These are phyloP conservation scores for Sapajus apella DNA, from an alignment of 2,113 vertebrate species.

Conservation along the genomic window DNA sequence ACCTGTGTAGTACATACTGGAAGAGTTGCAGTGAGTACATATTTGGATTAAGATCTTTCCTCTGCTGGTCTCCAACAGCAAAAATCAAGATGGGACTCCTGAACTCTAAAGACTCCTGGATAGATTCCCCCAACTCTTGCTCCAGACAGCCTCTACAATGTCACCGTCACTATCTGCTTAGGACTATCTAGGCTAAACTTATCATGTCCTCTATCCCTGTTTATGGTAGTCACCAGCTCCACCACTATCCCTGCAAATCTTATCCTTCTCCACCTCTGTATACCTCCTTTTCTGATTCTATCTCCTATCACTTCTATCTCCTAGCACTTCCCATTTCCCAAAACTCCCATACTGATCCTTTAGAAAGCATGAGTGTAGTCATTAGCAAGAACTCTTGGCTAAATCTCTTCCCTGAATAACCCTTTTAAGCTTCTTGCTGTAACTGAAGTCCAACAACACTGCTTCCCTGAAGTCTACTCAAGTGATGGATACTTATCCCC, in stretches of 20 bases:
- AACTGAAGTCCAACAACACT: not conserved
- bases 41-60: not conserved
- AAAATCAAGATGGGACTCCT: not conserved
- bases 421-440: not conserved
- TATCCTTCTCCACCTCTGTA: not conserved
- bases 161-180: not conserved
- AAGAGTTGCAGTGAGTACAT: not conserved
- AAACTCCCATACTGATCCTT: not conserved
- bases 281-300: not conserved
- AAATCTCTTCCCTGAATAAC: not conserved
- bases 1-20: not conserved
- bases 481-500: no score
- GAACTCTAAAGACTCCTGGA: not conserved
- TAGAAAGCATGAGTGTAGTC: not conserved
- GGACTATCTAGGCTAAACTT: not conserved
- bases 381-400: not conserved
- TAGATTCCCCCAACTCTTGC: not conserved
- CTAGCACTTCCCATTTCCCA: not conserved
- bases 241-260: not conserved
- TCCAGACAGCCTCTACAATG: not conserved
- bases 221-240: not conserved
- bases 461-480: not conserved
- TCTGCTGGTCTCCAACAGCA: not conserved
- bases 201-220: not conserved
- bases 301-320: not conserved